Evolutionary conservation across 2,113 vertebrate genomes (phyloP).

Genomic region (Cryptoleucopteryx plumbea): DNA sequence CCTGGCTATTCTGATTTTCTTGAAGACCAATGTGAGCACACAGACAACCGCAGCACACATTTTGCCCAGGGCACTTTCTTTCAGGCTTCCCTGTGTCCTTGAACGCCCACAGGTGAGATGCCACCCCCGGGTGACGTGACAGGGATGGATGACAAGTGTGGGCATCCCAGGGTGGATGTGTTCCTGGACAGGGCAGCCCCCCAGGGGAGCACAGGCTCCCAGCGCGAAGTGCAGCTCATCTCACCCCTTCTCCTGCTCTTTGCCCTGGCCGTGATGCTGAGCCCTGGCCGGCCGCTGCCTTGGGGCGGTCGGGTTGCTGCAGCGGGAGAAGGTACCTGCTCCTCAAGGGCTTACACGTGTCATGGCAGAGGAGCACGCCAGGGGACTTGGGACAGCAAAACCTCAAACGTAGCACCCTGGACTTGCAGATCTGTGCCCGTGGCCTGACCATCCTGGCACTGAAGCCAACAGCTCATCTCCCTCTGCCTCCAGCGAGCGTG

Average conservation of each 20-base stretch:
- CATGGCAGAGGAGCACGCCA: background rate
- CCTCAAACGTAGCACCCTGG: background rate
- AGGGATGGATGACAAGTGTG: background rate
- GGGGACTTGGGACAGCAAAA: background rate
- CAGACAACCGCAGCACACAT: rapidly evolving
- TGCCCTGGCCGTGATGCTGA: background rate
- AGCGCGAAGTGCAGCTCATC: background rate
- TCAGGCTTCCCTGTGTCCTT: background rate
- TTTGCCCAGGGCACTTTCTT: background rate
- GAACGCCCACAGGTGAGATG: background rate
- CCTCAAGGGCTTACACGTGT: background rate
- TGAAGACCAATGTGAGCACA: rapidly evolving
- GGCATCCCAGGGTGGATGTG: background rate
- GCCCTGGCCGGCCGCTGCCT: background rate
- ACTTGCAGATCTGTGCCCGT: background rate
- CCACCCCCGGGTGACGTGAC: background rate
- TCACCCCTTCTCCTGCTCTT: background rate
- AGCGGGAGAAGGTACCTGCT: background rate
- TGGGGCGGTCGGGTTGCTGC: background rate
- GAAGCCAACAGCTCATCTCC: background rate
- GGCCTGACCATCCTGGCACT: background rate
- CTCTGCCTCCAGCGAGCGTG: background rate
- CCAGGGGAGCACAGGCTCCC: background rate
- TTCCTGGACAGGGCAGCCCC: background rate
- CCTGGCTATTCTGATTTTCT: background rate